Evolutionary conservation across 2,888 invertebrate species (phyloP).

Genomic region (Cloeon dipterum): DNA sequence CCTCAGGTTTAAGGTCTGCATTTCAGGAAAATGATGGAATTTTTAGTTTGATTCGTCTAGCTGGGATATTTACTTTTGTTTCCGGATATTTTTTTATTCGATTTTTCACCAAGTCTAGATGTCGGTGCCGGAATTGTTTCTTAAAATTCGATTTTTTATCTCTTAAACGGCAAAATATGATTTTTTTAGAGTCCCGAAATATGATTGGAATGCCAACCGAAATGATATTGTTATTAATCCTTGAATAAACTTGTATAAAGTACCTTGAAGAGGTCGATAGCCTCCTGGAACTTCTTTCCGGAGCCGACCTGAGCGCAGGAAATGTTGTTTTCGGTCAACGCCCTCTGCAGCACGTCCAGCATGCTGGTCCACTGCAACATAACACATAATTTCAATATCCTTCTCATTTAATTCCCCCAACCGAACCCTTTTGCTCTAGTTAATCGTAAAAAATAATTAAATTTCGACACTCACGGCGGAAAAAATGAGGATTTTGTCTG

Average conservation of each 20-base stretch:
- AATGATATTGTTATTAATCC: neutral
- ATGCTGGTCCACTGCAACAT: slow-evolving; percentile 3
- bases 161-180: no score
- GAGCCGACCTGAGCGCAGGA: slow-evolving; percentile 15
- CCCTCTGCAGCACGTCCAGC: slow-evolving; percentile 21
- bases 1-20: no score
- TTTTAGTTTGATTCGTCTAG: no score
- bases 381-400: neutral
- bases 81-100: no score
- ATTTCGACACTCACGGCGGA: slow-evolving; percentile 26
- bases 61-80: no score
- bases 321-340: slow-evolving; percentile 28
- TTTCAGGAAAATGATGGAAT: no score
- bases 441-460: neutral
- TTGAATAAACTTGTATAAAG: neutral
- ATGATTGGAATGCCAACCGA: neutral
- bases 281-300: slow-evolving; percentile 18
- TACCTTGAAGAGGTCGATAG: slow-evolving; percentile 28
- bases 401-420: neutral
- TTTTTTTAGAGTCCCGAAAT: no score
- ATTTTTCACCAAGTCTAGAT: no score
- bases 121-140: no score
- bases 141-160: no score
- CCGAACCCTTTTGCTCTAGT: no score
- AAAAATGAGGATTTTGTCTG: slow-evolving; percentile 47